These are phyloP conservation scores for Parapsyche elsis DNA, from an alignment of 1,140 invertebrate genomes.

Conservation along the genomic window DNA sequence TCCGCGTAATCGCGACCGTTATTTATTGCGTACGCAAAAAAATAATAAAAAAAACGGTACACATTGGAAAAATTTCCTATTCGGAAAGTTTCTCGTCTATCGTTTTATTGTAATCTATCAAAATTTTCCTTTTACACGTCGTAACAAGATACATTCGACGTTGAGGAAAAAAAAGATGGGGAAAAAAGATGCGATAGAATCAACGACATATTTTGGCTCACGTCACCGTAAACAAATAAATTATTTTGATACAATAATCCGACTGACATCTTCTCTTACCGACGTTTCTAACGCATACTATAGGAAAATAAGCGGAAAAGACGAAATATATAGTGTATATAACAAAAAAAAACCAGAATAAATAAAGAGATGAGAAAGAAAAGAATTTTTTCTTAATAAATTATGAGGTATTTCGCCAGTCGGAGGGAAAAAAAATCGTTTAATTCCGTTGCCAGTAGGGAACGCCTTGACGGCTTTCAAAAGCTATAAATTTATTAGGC, in stretches of 20 bases:
- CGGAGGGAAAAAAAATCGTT: not conserved
- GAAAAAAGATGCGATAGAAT: not conserved
- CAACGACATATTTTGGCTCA: conserved; percentile 24
- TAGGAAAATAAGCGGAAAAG: not conserved
- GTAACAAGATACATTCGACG: not conserved
- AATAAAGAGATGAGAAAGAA: conserved; percentile 15
- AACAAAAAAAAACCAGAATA: conserved; percentile 4
- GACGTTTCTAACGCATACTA: not conserved
- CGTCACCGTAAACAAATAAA: conserved; percentile 23
- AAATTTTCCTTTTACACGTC: conserved; percentile 2
- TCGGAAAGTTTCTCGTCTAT: conserved; percentile 4
- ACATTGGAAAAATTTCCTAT: not conserved
- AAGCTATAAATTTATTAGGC: conserved; percentile 21
- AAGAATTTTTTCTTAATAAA: conserved; percentile 14
- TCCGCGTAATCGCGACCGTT: not conserved
- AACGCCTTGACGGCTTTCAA: conserved; percentile 10
- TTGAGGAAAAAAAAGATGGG: not conserved
- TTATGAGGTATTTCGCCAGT: not conserved
- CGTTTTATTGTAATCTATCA: conserved; percentile 16
- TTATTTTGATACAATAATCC: conserved; percentile 29
- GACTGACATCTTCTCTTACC: conserved; percentile 6
- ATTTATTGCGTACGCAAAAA: not conserved
- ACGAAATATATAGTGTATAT: not conserved
- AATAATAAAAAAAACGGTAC: no score
- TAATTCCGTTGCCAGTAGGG: conserved; percentile 18